These are phyloP conservation scores for Eulemur rufifrons DNA, from an alignment of 2,113 vertebrate species.

Conservation along the genomic window DNA sequence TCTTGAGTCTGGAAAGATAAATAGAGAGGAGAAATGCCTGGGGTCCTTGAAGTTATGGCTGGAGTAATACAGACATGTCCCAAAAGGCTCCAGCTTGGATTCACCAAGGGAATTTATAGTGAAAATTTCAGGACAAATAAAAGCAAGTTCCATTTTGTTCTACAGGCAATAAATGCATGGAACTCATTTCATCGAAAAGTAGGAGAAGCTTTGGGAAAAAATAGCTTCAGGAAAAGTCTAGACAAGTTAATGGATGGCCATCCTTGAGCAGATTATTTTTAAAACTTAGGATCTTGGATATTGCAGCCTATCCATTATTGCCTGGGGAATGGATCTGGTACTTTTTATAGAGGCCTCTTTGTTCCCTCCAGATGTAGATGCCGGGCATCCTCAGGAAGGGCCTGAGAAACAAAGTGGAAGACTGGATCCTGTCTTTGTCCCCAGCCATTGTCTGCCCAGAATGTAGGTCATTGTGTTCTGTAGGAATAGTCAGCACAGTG, in stretches of 20 bases:
- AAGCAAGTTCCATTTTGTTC: conserved; percentile 32
- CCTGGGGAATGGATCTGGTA: not conserved
- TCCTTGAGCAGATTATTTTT: conserved; percentile 52
- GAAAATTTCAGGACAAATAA: not conserved
- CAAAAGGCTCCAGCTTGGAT: not conserved
- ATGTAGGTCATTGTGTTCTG: not conserved
- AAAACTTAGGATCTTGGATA: conserved; percentile 11
- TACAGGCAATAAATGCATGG: not conserved
- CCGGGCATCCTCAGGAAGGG: conserved; percentile 69
- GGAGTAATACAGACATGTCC: not conserved
- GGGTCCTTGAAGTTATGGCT: not conserved
- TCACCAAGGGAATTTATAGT: not conserved
- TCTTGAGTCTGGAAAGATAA: conserved; percentile 30
- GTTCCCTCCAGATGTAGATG: conserved; percentile 54
- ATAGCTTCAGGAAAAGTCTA: conserved; percentile 63
- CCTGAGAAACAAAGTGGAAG: conserved; percentile 44
- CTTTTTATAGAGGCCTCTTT: conserved; percentile 59
- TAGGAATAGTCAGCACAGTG: not conserved
- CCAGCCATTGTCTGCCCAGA: conserved; percentile 34
- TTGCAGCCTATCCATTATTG: not conserved
- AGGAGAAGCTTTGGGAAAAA: conserved; percentile 31
- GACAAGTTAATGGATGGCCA: conserved; percentile 61
- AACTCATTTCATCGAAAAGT: conserved; percentile 37
- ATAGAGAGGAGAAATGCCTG: not conserved
- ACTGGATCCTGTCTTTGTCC: conserved; percentile 67